Evolutionary conservation across 2,113 vertebrate genomes (phyloP).

Genomic region (Coryphaenoides rupestris): DNA sequence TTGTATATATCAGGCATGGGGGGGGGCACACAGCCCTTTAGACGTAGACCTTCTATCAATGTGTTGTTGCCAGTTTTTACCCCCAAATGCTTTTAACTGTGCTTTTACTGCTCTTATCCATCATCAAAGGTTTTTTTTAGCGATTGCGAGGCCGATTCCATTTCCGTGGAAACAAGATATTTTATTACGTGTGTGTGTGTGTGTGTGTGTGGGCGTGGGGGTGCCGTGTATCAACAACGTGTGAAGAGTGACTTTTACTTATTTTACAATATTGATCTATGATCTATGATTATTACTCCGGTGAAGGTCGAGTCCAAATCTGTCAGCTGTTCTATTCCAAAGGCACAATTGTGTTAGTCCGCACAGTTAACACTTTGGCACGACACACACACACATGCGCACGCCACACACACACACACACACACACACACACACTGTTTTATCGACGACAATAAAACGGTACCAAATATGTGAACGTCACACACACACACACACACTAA

Average conservation of each 20-base stretch:
- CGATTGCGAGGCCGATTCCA: slow-evolving; percentile 17
- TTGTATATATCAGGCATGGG: slow-evolving; percentile 11
- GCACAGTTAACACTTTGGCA: slow-evolving; percentile 13
- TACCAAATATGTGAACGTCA: too few relatives aligned
- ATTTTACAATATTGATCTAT: slow-evolving; percentile 11
- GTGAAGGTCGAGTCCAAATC: slow-evolving; percentile 25
- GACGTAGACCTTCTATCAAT: slow-evolving; percentile 16
- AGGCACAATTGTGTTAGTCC: slow-evolving; percentile 54
- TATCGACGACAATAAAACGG: too few relatives aligned
- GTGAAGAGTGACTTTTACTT: slow-evolving; percentile 11
- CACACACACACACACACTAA: too few relatives aligned
- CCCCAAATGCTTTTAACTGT: slow-evolving; percentile 41
- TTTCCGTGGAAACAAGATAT: slow-evolving; percentile 29
- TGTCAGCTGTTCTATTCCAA: slow-evolving; percentile 37
- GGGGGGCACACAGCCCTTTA: slow-evolving; percentile 24
- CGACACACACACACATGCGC: slow-evolving; percentile 16
- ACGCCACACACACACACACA: slow-evolving; percentile 24
- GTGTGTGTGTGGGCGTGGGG: too few relatives aligned
- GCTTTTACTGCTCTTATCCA: slow-evolving; percentile 32
- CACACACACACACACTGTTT: slow-evolving; percentile 17
- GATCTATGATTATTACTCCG: too few relatives aligned
- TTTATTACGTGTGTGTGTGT: slow-evolving; percentile 36
- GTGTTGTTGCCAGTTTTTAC: slow-evolving; percentile 31
- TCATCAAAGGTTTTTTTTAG: too few relatives aligned
- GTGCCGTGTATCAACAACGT: slow-evolving; percentile 15